Evolutionary conservation across 1,140 invertebrate genomes (phyloP).

Genomic region (Drosophila parabipectinata): DNA sequence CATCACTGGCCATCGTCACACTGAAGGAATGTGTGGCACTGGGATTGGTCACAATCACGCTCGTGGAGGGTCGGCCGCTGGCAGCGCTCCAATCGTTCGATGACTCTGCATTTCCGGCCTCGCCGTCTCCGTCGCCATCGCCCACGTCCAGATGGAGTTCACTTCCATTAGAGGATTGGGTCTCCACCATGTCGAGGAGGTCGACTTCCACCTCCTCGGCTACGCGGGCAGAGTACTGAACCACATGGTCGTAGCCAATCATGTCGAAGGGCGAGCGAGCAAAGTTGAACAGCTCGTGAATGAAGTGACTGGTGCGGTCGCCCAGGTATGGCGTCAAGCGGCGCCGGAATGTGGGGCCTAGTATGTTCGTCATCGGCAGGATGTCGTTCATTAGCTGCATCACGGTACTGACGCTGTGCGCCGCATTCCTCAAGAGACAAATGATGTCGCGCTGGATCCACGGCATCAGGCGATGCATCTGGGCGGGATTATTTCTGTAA

Average conservation of each 20-base stretch:
- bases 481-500: constrained; percentile 89
- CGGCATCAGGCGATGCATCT: constrained; percentile 91
- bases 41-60: constrained; percentile 74
- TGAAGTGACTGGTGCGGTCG: constrained; percentile 90
- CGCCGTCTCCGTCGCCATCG: constrained; percentile 11
- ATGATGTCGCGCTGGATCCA: constrained; percentile 94
- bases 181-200: constrained; percentile 59
- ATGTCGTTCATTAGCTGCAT: constrained; percentile 89
- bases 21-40: constrained; percentile 71
- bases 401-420: constrained; percentile 88
- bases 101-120: constrained; percentile 29
- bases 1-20: constrained; percentile 69
- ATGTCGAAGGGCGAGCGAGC: constrained; percentile 94
- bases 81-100: constrained; percentile 31
- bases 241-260: constrained; percentile 89
- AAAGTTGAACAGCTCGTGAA: constrained; percentile 95
- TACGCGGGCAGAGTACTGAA: constrained; percentile 84
- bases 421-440: constrained; percentile 87
- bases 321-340: constrained; percentile 85
- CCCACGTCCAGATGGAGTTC: constrained; percentile 32
- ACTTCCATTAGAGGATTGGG: constrained; percentile 53
- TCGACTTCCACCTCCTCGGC: constrained; percentile 73
- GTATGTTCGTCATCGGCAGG: constrained; percentile 89
- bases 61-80: constrained; percentile 54
- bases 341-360: constrained; percentile 89